Evolutionary conservation across 2,888 invertebrate species (phyloP), one percentile per base, ranked within the genome.

Genomic region (Eupithecia subumbrata): DNA sequence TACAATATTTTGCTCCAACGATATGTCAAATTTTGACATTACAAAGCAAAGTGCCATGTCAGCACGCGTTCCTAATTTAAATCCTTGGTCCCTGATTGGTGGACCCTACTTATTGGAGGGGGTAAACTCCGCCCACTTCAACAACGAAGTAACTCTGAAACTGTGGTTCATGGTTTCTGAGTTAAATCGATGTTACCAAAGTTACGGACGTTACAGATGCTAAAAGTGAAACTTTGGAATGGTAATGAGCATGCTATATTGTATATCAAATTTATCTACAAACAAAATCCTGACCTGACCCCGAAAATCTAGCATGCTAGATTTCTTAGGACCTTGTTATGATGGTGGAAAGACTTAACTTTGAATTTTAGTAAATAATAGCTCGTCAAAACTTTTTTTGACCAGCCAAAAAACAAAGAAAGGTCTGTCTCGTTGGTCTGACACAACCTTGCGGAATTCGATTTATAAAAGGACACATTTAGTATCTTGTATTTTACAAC

Each of bases 51-150:
- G 86, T 86, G 87, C 88, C 90, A 88, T 89, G 89, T 88, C 88
- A 85, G 86, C 91, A 93, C 90, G 90, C 91, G 87, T 90, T 89
- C 89, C 81, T 84, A 89, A 90, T 93, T 91, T 86, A 84, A 88
- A 87, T 83, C 78, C 74, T 76, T 16, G 60, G 43, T 48, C 60
- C 60, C 78, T 82, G 83, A 92, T 93, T 93, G 92, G 93, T 79
- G 75, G 75, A 69, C 72, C 63, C n/a, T 71, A 75, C 81, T 82
- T 80, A 75, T 67, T 74, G 79, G 83, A 80, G 76, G 80, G 82
- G 82, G 74, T 74, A 73, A 72, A 80, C 84, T 79, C 82, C 90
- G 84, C 89, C 92, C 83, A 75, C 74, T 18, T 64, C 1, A 64
- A 40, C 25, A n/a, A 22, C n/a, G 40, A 37, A n/a, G 40, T n/a